Base-by-base conservation (phyloP, 2,888 invertebrate genomes). In the Furcula furcula region DNA sequence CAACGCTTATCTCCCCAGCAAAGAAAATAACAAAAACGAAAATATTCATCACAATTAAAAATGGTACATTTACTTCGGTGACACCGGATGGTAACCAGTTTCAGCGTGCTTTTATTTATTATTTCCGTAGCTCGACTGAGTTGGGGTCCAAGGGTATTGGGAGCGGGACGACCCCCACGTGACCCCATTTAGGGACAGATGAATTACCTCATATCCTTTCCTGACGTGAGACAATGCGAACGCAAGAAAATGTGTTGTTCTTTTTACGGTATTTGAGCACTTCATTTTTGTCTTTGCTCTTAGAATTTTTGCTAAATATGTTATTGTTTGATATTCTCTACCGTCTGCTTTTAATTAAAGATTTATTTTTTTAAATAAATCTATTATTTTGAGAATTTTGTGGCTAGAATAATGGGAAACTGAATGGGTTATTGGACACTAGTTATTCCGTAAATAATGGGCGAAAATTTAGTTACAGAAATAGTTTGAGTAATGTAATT, bases 21-120 rank as follows among this genome's bases (percentile, higher is more conserved):
- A n/a, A n/a, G 6, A 31, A 34, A 28, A 34, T 23, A 27, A 19
- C 15, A 33, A 15, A 36, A 38, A 34, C 14, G 11, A 19, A 28
- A 25, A 35, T 38, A 32, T 46, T 39, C 9, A 11, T 28, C 40
- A 28, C 42, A 53, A 41, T 53, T 53, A 57, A 46, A 38, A 40
- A 33, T 26, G 31, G 27, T 33, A 20, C 10, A 23, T 35, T 43
- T 31, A 30, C 38, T 36, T n/a, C n/a, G n/a, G 20, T 35, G 30
- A 34, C 41, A 38, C 40, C 32, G 38, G 39, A 33, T 43, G 49
- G 47, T 56, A 55, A 54, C 47, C 46, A 32, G 47, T 49, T 55
- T 55, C 37, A 51, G 45, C 38, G 51, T 40, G 33, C 44, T 48
- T 46, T 53, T 59, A 59, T 58, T 59, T 59, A 58, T 59, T 58